phyloP scores from a whole-genome alignment of 2,888 invertebrate genomes.

The Zeuzera pyrina region DNA sequence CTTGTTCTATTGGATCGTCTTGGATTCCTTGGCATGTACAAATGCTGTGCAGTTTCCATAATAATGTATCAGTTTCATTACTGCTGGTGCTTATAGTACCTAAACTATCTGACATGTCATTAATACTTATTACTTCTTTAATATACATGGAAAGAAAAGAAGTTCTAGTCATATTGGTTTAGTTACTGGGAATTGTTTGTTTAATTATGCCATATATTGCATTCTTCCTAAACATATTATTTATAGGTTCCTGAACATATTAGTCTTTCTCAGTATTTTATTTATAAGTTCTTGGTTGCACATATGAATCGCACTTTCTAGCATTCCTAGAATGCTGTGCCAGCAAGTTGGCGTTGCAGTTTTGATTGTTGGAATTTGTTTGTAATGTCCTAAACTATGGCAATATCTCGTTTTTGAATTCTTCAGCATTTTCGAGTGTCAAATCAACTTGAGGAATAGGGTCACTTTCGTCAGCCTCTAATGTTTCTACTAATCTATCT shows the following conservation, averaged over 20 bases:
- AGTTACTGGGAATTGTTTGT: conserved; percentile 3
- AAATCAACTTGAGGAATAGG: too few relatives aligned
- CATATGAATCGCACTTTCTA: too few relatives aligned
- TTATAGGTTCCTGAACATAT: too few relatives aligned
- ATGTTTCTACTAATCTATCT: too few relatives aligned
- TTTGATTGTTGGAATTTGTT: too few relatives aligned
- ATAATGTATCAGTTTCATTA: neutral
- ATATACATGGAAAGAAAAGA: conserved; percentile 1
- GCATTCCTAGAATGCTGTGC: neutral
- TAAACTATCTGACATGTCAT: too few relatives aligned
- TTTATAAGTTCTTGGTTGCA: conserved; percentile 1
- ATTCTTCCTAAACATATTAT: neutral
- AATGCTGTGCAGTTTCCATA: conserved; percentile 4
- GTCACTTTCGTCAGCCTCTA: neutral
- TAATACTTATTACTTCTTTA: conserved; percentile 1
- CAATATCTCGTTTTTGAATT: conserved; percentile 4
- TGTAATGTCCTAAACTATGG: too few relatives aligned
- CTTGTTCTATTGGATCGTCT: conserved; percentile 9
- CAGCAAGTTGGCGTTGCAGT: neutral
- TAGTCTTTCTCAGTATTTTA: too few relatives aligned
- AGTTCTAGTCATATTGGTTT: conserved; percentile 3
- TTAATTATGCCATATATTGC: neutral
- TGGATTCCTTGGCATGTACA: conserved; percentile 2
- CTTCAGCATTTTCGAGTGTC: too few relatives aligned
- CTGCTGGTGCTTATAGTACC: too few relatives aligned